Conservation (phyloP, 1,140 invertebrate genomes). For the Helicoverpa zea region DNA sequence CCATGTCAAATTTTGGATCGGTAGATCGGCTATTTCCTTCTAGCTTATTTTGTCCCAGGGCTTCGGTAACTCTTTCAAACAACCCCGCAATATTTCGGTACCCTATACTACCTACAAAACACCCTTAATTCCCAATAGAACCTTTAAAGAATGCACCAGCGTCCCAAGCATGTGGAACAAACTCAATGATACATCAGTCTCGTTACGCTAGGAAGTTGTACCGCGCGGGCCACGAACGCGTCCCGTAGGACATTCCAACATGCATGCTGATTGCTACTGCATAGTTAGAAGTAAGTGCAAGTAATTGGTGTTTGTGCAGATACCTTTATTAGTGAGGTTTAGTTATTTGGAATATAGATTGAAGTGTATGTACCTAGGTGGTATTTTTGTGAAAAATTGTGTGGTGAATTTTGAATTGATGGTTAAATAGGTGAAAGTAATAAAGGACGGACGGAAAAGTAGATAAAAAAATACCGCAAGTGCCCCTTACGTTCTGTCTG, state of each 20-base stretch:
- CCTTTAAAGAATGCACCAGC: neutral
- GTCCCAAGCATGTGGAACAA: neutral
- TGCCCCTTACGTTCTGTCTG: no score
- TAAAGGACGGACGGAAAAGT: no score
- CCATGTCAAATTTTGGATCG: no score
- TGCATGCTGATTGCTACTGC: constrained; percentile 27
- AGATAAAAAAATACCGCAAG: no score
- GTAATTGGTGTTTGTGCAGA: constrained; percentile 11
- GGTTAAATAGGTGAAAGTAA: no score
- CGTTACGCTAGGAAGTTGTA: constrained; percentile 23
- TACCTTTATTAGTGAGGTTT: neutral
- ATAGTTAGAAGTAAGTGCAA: constrained; percentile 15
- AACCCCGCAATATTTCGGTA: neutral
- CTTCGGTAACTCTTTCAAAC: no score
- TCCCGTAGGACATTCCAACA: constrained; percentile 33
- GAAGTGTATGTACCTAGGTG: no score
- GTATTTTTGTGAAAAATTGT: no score
- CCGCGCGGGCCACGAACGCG: constrained; percentile 3
- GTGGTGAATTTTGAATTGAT: no score
- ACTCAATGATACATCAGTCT: constrained; percentile 18
- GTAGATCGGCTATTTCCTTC: no score
- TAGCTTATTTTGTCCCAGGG: no score
- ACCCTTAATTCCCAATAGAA: neutral
- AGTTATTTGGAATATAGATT: no score
- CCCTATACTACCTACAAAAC: neutral